Evolutionary conservation across 2,113 vertebrate genomes (phyloP), one percentile per base, ranked within the genome.

Genomic region (Thunnus thynnus): DNA sequence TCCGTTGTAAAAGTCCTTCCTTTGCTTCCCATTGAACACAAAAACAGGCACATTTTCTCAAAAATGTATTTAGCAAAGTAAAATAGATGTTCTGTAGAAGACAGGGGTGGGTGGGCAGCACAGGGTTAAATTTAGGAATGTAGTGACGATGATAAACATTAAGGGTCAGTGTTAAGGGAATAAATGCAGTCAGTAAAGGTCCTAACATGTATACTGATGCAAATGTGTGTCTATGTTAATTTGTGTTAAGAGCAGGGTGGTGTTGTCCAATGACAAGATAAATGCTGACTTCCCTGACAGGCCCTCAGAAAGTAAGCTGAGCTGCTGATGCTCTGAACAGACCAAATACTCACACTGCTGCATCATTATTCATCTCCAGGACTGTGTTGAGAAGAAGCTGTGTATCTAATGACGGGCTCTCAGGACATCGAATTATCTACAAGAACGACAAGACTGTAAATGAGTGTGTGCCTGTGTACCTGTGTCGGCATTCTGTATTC

Each of bases 341-440:
- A 78, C 65, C 66, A 20, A 69, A 36, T 7, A 56, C 69, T 69
- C 66, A 51, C 80, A 46, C 16, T 14, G 46, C 83, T 41, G 57
- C 83, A 82, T 91, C 85, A 82, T 90, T 86, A 86, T 82, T 90
- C 85, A 85, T 73, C 73, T 73, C 47, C 60, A 12, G 56, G 22
- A 70, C 64, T 47, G 71, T 5, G 78, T 57, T 82, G 67, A 76
- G 65, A 87, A 87, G 60, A 83, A 82, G 83, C 62, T 12, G 71
- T 80, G 89, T 62, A 36, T 82, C 63, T 85, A 76, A 90, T 71
- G 86, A 80, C 3, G 17, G 71, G 72, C 86, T 85, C 83, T 72
- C 32, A 74, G 71, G 72, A 90, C 76, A 54, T 62, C 16, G n/a
- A 72, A 74, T 84, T 69, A 81, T 78, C 62, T 58, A 50, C 46